Evolutionary conservation across 2,888 invertebrate genomes (phyloP).

Genomic region (Plagodis pulveraria): DNA sequence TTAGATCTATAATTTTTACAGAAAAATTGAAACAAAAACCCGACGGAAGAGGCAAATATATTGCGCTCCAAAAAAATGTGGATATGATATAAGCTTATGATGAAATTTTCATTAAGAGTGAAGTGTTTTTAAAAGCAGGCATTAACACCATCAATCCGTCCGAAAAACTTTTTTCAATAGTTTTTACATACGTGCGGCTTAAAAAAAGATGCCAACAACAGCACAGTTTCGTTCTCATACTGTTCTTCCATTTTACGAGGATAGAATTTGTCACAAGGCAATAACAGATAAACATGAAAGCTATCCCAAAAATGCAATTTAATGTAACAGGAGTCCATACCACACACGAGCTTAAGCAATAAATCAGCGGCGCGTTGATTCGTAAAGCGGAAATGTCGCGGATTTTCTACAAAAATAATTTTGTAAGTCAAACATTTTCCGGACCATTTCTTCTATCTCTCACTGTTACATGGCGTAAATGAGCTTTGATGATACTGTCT

Average conservation of each 20-base stretch:
- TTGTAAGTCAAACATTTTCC: constrained; percentile 66
- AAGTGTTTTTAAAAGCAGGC: too few species aligned
- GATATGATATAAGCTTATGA: too few species aligned
- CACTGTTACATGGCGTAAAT: constrained; percentile 27
- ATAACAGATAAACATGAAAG: constrained; percentile 41
- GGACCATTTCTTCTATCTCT: constrained; percentile 61
- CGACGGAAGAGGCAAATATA: too few species aligned
- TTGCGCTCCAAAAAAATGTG: too few species aligned
- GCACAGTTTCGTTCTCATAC: neutral
- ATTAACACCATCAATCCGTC: too few species aligned
- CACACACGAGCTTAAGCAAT: constrained; percentile 61
- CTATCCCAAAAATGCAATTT: constrained; percentile 24
- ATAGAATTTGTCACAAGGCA: constrained; percentile 7
- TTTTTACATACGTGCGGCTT: too few species aligned
- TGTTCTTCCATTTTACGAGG: constrained; percentile 7
- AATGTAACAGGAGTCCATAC: constrained; percentile 63
- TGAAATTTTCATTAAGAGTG: too few species aligned
- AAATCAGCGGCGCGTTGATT: constrained; percentile 74
- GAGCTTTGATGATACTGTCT: constrained; percentile 11
- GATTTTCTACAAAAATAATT: constrained; percentile 64
- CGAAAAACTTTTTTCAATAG: too few species aligned
- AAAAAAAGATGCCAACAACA: neutral
- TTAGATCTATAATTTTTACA: too few species aligned
- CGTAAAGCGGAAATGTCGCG: constrained; percentile 67
- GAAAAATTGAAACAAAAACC: too few species aligned